phyloP scores from a whole-genome alignment of 2,888 invertebrate genomes.

The Tachina grossa region DNA sequence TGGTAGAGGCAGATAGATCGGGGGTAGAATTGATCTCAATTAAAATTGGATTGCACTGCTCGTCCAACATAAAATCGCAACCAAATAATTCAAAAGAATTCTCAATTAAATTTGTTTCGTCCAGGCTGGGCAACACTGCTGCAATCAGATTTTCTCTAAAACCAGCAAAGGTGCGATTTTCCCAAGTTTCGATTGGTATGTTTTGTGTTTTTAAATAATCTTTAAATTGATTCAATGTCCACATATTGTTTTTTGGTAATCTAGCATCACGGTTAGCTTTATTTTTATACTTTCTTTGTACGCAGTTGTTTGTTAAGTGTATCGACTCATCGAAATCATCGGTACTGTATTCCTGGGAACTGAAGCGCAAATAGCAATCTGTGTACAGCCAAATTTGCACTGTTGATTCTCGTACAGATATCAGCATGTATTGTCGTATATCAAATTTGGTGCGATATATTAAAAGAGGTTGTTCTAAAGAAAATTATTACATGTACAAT shows the following conservation, averaged over 20 bases:
- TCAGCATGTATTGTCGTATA: conserved; percentile 93
- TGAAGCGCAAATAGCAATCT: conserved; percentile 93
- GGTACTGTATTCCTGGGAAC: conserved; percentile 91
- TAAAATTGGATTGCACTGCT: conserved; percentile 93
- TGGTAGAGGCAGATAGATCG: conserved; percentile 91
- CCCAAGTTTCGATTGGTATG: conserved; percentile 85
- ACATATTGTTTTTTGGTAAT: conserved; percentile 92
- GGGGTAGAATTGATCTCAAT: conserved; percentile 97
- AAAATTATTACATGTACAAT: neutral
- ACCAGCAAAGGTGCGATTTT: conserved; percentile 90
- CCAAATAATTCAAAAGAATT: conserved; percentile 95
- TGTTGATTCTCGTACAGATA: conserved; percentile 88
- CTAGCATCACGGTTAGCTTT: conserved; percentile 84
- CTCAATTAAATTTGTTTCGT: conserved; percentile 86
- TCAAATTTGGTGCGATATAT: conserved; percentile 95
- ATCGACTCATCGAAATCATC: conserved; percentile 92
- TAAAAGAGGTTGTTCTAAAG: conserved; percentile 90
- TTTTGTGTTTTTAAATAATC: conserved; percentile 84
- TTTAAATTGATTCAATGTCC: conserved; percentile 89
- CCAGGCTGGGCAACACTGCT: conserved; percentile 90
- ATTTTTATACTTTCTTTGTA: conserved; percentile 89
- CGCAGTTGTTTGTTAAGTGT: conserved; percentile 93
- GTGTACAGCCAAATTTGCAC: conserved; percentile 94
- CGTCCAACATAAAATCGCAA: conserved; percentile 94
- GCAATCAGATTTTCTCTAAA: conserved; percentile 92